Evolutionary conservation across 2,113 vertebrate species (phyloP), one percentile per base, ranked within the genome.

Genomic region (Salvator merianae): DNA sequence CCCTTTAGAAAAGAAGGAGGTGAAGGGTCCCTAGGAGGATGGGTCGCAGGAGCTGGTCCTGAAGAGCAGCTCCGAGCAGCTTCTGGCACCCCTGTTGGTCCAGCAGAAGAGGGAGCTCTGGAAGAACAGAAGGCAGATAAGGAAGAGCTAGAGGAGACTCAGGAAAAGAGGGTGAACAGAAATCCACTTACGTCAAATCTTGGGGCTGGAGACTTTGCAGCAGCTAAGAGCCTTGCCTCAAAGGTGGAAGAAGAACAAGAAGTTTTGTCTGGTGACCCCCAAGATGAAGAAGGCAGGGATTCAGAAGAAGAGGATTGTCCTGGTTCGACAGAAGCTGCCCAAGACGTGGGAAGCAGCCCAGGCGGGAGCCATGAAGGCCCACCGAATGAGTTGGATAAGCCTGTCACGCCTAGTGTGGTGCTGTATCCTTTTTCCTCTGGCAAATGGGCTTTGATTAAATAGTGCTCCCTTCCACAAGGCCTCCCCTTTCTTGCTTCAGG

Each of bases 351-450:
- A 14, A 83, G 79, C 62, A 77, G 71, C 5, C 88, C 86, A n/a
- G 87, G 74, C 1, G 83, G 76, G 65, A 88, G 80, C 1, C 34
- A 24, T 0, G 82, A 88, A 59, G 87, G 92, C 0, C 69, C 71
- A 0, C 50, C 14, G 5, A 84, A 86, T 50, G 76, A 65, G 34
- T 78, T 90, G 4, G 87, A 84, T 30, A 70, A 84, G 5, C 83
- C 94, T 40, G 24, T 30, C 50, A 84, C 84, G 55, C 63, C 83
- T 0, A 80, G 55, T 59, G 1, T 81, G 14, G 77, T 91, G 38
- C 73, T 90, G 98, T 99, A 99, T 99, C 98, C 98, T 99, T 97
- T 94, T 13, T 40, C 47, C 8, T 26, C 55, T 22, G 9, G 18
- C 20, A 28, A 14, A 26, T 14, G 36, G 65, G 43, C 3, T 12